Conservation (phyloP, 1,140 invertebrate genomes). For the Latrodectus geometricus region DNA sequence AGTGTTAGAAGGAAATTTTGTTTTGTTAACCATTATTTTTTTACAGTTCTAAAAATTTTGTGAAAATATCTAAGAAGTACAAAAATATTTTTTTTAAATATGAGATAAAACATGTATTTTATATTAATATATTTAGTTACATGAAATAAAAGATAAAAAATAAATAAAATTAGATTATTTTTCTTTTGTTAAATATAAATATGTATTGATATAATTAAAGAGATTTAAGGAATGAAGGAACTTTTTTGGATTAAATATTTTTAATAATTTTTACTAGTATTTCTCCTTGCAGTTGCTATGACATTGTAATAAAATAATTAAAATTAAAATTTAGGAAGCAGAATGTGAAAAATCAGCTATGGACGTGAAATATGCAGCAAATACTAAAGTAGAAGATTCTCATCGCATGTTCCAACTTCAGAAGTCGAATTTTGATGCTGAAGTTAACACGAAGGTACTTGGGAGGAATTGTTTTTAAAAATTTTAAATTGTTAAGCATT, state of each 20-base stretch:
- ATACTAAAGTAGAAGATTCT: slow-evolving; percentile 96
- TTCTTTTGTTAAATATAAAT: background rate
- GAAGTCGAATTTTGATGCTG: slow-evolving; percentile 95
- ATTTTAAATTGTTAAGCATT: too few relatives aligned
- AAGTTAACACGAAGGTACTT: slow-evolving; percentile 89
- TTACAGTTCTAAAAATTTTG: too few relatives aligned
- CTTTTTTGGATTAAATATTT: background rate
- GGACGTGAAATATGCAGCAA: slow-evolving; percentile 96
- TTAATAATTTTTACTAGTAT: background rate
- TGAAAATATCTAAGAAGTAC: too few relatives aligned
- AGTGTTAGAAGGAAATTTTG: too few relatives aligned
- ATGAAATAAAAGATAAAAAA: too few relatives aligned
- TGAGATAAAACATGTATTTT: too few relatives aligned
- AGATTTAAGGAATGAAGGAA: background rate
- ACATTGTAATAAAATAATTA: background rate
- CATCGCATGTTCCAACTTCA: slow-evolving; percentile 91
- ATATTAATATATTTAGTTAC: too few relatives aligned
- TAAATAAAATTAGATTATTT: too few relatives aligned
- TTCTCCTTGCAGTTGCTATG: background rate
- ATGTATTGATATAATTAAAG: background rate
- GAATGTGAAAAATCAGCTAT: slow-evolving; percentile 96
- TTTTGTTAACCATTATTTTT: too few relatives aligned
- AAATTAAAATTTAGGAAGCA: slow-evolving; percentile 73
- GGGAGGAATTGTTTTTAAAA: too few relatives aligned
- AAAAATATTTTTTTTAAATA: too few relatives aligned